These are phyloP conservation scores for Diadema setosum DNA, from an alignment of 35 echinoderm and acorn worm species.

Conservation along the genomic window DNA sequence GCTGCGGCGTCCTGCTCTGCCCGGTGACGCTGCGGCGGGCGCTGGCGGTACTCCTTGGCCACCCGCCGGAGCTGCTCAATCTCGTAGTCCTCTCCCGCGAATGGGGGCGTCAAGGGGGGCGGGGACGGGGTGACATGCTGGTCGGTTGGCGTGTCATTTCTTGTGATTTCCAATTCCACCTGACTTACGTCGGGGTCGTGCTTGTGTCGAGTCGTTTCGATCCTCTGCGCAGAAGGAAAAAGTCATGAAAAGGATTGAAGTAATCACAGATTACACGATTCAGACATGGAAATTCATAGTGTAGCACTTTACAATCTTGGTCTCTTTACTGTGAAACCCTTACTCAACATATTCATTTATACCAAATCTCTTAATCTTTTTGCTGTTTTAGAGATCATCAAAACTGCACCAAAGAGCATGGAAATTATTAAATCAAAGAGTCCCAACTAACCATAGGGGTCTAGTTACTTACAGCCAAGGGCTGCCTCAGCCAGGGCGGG, in stretches of 20 bases:
- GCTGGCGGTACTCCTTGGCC: conserved; percentile 22
- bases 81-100: not conserved
- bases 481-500: not conserved
- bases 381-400: too few species aligned
- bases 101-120: not conserved
- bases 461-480: not conserved
- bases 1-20: conserved; percentile 11
- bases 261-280: too few species aligned
- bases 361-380: too few species aligned
- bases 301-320: too few species aligned
- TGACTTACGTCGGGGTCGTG: conserved; percentile 11
- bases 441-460: too few species aligned
- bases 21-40: not conserved
- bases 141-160: conserved; percentile 38
- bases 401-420: too few species aligned
- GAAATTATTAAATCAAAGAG: too few species aligned
- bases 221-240: conserved; percentile 17
- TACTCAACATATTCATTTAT: too few species aligned
- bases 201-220: conserved; percentile 16
- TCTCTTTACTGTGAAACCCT: too few species aligned
- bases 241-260: too few species aligned
- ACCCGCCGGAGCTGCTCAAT: conserved; percentile 2
- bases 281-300: too few species aligned
- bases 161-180: conserved; percentile 71
- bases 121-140: not conserved